Evolutionary conservation across 2,113 vertebrate genomes (phyloP).

Genomic region (Mobula birostris): DNA sequence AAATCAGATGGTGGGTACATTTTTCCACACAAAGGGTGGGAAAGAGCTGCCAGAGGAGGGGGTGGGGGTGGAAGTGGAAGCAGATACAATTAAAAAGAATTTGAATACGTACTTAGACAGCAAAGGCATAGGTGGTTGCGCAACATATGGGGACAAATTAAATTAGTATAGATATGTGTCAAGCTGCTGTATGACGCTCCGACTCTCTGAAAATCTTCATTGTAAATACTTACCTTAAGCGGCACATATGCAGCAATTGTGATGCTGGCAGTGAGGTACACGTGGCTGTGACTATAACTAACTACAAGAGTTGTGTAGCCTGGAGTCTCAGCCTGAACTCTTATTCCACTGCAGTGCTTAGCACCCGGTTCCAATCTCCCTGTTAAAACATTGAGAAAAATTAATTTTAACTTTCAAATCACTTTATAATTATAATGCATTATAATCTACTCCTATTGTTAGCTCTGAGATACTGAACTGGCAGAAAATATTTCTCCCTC

Average conservation of each 20-base stretch:
- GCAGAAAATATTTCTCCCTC: not conserved
- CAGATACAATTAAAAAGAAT: too few relatives aligned
- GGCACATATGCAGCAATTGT: conserved; percentile 76
- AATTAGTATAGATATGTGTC: too few relatives aligned
- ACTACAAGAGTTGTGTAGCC: conserved; percentile 71
- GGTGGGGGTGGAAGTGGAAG: too few relatives aligned
- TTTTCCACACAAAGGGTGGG: too few relatives aligned
- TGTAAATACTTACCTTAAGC: conserved; percentile 64
- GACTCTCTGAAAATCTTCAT: not conserved
- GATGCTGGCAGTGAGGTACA: conserved; percentile 76
- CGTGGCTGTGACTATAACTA: conserved; percentile 68
- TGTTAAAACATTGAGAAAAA: conserved; percentile 45
- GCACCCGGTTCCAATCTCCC: conserved; percentile 63
- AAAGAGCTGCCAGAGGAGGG: too few relatives aligned
- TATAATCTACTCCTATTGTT: not conserved
- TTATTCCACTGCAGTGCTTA: conserved; percentile 74
- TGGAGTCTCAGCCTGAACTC: conserved; percentile 63
- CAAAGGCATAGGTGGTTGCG: too few relatives aligned
- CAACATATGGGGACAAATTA: too few relatives aligned
- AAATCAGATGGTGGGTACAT: too few relatives aligned
- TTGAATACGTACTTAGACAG: too few relatives aligned
- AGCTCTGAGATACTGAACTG: not conserved
- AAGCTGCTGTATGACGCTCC: too few relatives aligned
- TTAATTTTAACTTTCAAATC: not conserved
- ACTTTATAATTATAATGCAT: not conserved